Evolutionary conservation across 2,797 vertebrate species (phyloP), one percentile per base, ranked within the genome.

Genomic region (Poecilia velifera): DNA sequence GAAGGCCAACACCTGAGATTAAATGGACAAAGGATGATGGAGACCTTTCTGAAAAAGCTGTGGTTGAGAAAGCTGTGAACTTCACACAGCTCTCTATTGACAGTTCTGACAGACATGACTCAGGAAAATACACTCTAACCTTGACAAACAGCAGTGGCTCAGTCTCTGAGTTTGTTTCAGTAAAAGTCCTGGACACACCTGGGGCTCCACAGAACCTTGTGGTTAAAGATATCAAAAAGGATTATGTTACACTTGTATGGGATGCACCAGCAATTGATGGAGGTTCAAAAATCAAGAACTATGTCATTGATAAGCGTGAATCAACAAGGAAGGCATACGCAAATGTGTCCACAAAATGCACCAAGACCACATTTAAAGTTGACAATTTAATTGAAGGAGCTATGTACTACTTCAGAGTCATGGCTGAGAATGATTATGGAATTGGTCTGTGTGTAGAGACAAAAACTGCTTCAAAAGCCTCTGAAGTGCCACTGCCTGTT

Each of bases 351-450:
- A 92, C 94, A 28, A 98, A 98, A 83, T 99, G 98, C 83, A 95
- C 80, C 80, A 99, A 97, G 92, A 99, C 97, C 83, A 97, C 94
- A 82, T 98, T 97, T 88, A 99, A 97, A 95, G 97, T 99, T 84
- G 97, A 98, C 89, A 98, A 99, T 87, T 96, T 99, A 88, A 93
- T 94, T 78, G 98, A 99, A 94, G 98, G 98, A 82, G 96, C 96
- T 62, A 96, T 97, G 94, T 99, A 99, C 92, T 99, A 99, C 93
- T 99, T 99, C 82, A 97, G 98, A 97, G 98, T 99, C 84, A 98
- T 98, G 97, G 98, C 98, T 91, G 98, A 99, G 93, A 99, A 99
- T 92, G 98, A 99, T 86, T 98, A 96, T 93, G 98, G 98, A 91
- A 89, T 99, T 88, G 98, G 98, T 72, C 91, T 97, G 80, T 95